Conservation (phyloP, 1,140 invertebrate species). For the Brachionus angularis region DNA sequence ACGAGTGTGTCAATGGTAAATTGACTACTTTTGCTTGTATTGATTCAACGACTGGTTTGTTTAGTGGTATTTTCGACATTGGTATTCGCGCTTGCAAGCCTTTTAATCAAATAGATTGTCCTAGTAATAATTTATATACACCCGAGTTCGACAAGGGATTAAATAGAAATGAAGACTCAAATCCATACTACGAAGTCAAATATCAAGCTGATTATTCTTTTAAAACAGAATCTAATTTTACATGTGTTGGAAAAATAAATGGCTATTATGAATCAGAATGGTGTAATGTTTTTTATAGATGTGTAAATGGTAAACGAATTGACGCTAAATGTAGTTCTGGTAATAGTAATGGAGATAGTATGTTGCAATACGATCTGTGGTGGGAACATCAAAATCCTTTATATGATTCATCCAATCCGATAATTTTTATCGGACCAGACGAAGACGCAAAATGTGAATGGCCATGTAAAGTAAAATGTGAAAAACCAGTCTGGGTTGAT, state of each 20-base stretch:
- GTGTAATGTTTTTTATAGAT: constrained; percentile 44
- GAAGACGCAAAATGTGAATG: constrained; percentile 33
- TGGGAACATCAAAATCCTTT: constrained; percentile 38
- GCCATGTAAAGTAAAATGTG: constrained; percentile 41
- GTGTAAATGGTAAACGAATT: constrained; percentile 31
- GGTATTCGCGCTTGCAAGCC: constrained; percentile 8
- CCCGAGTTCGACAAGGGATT: background rate
- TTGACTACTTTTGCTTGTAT: constrained; percentile 26
- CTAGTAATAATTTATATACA: background rate
- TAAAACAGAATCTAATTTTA: constrained; percentile 22
- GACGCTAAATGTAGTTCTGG: constrained; percentile 39
- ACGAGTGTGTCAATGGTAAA: constrained; percentile 20
- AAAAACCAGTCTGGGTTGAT: constrained; percentile 13
- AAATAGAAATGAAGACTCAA: background rate
- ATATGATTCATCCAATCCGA: background rate
- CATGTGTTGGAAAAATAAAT: constrained; percentile 11
- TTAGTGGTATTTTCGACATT: constrained; percentile 15
- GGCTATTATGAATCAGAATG: constrained; percentile 45
- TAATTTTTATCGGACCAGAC: constrained; percentile 12
- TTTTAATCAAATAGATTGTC: constrained; percentile 10
- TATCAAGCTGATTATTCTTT: constrained; percentile 37
- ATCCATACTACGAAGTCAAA: background rate
- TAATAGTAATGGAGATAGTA: background rate
- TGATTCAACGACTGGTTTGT: constrained; percentile 1
- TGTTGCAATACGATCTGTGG: constrained; percentile 42